A percentile compares a stretch with the other conserved stretches of the same genome.
Conservation (phyloP, 2,113 vertebrate species). For the Limnothrissa miodon region DNA sequence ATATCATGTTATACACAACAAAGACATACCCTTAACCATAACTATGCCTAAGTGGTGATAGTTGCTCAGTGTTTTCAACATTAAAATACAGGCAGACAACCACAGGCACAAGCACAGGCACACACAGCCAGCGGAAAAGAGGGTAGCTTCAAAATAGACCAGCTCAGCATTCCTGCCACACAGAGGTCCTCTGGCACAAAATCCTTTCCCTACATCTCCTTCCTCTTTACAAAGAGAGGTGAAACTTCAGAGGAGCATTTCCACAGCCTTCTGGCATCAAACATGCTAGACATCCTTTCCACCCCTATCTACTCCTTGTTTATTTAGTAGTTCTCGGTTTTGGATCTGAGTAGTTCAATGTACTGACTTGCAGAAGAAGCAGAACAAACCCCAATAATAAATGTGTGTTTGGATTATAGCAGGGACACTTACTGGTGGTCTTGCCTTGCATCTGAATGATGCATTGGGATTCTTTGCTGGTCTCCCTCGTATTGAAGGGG, state of each 20-base stretch:
- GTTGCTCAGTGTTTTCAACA: neutral
- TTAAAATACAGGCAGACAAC: neutral
- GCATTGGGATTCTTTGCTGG: conserved; percentile 94
- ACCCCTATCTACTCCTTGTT: neutral
- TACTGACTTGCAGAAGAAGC: conserved; percentile 23
- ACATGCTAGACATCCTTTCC: conserved; percentile 31
- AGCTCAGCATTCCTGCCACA: conserved; percentile 57
- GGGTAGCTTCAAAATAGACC: conserved; percentile 40
- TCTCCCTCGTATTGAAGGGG: conserved; percentile 95
- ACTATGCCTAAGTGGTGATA: neutral
- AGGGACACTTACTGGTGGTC: conserved; percentile 88
- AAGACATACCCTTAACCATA: neutral
- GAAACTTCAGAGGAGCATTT: conserved; percentile 39
- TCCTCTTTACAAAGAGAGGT: conserved; percentile 47
- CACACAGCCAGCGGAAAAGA: neutral
- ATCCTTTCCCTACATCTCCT: conserved; percentile 38
- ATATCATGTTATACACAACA: neutral
- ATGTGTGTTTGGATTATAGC: conserved; percentile 19
- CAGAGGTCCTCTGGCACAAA: conserved; percentile 56
- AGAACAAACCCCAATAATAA: conserved; percentile 22
- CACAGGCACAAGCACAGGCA: neutral
- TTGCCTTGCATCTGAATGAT: conserved; percentile 99
- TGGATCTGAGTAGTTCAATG: neutral
- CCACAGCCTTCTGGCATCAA: conserved; percentile 54
- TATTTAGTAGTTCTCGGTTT: neutral